Evolutionary conservation across 1,140 invertebrate species (phyloP).

Genomic region (Pseudomyrmex cubaensis): DNA sequence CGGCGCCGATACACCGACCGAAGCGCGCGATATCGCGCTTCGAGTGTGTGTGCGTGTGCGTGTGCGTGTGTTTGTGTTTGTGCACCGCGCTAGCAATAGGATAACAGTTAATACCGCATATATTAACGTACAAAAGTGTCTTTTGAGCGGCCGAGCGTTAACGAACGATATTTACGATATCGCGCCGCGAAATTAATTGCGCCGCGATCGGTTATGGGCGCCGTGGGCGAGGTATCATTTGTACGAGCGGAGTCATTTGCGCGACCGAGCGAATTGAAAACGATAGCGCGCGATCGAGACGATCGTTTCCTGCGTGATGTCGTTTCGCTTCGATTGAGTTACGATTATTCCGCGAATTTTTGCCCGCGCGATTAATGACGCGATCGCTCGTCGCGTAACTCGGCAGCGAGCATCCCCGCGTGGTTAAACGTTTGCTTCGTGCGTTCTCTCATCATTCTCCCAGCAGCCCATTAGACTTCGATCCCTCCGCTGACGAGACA

Average conservation of each 20-base stretch:
- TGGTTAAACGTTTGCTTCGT: constrained; percentile 9
- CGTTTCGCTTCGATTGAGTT: constrained; percentile 6
- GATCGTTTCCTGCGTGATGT: constrained; percentile 2
- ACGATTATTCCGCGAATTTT: constrained; percentile 32
- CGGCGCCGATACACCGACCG: constrained; percentile 16
- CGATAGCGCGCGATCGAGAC: constrained; percentile 33
- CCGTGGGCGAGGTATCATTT: constrained; percentile 50
- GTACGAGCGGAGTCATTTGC: neutral
- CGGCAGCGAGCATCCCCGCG: constrained; percentile 13
- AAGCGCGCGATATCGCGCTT: constrained; percentile 6
- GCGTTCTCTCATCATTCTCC: constrained; percentile 12
- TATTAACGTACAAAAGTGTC: constrained; percentile 23
- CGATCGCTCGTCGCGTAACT: constrained; percentile 9
- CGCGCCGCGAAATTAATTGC: constrained; percentile 43
- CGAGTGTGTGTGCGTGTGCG: neutral
- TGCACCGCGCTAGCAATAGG: neutral
- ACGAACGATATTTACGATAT: constrained; percentile 50
- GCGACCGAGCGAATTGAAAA: constrained; percentile 53
- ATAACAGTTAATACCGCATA: constrained; percentile 46
- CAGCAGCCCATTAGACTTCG: constrained; percentile 6
- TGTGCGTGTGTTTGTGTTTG: no score
- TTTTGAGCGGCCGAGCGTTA: constrained; percentile 32
- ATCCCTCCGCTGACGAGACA: constrained; percentile 17
- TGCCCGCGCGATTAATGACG: constrained; percentile 43
- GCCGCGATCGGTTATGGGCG: neutral